A percentile compares a stretch with the other conserved stretches of the same genome.
These are phyloP conservation scores for Dipodomys stephensi DNA, from an alignment of 2,113 vertebrate genomes.

Conservation along the genomic window DNA sequence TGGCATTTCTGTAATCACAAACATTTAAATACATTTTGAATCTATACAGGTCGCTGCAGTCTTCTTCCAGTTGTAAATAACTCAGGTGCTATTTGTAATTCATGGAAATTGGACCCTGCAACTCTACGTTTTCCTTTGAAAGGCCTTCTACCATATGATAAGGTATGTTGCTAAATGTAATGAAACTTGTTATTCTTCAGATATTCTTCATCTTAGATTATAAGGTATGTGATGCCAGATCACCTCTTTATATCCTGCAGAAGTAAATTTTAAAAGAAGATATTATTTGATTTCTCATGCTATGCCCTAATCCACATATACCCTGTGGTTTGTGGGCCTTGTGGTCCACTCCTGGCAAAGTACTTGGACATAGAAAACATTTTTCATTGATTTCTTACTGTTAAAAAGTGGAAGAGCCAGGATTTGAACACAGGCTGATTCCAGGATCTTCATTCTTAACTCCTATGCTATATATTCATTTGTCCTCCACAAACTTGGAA, in stretches of 20 bases:
- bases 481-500: not conserved
- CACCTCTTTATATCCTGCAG: not conserved
- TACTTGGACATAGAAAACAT: constrained; percentile 12
- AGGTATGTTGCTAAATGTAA: constrained; percentile 87
- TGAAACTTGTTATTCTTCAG: not conserved
- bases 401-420: not conserved
- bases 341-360: not conserved
- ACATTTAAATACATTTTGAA: constrained; percentile 74
- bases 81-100: constrained; percentile 98
- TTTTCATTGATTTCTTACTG: not conserved
- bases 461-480: not conserved
- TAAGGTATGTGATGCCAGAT: not conserved
- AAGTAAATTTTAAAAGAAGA: constrained; percentile 22
- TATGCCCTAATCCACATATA: not conserved
- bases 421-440: not conserved
- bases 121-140: constrained; percentile 97
- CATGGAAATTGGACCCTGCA: constrained; percentile 98
- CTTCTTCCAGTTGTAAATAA: constrained; percentile 99
- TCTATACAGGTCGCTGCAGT: constrained; percentile 93
- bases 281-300: not conserved
- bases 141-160: constrained; percentile 98
- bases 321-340: not conserved
- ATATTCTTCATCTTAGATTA: not conserved
- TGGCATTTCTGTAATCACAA: not conserved
- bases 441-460: not conserved